Conservation (phyloP, 1,140 invertebrate genomes). For the Coenobita brevimanus region DNA sequence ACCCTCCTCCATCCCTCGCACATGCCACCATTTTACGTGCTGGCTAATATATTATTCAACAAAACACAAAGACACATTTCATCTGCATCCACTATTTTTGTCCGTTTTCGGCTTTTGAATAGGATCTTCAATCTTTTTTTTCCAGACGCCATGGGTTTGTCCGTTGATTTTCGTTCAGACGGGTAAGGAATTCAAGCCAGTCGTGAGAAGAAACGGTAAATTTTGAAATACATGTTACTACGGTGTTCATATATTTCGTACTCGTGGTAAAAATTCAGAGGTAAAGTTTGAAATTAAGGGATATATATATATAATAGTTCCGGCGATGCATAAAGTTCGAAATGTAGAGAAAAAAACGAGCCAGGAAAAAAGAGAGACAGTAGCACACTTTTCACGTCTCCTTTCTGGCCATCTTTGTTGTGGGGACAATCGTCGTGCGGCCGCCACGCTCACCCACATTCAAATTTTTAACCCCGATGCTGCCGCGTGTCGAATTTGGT, state of each 20-base stretch:
- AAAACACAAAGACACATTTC: slow-evolving; percentile 52
- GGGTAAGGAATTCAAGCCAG: too few relatives aligned
- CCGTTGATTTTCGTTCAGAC: background rate
- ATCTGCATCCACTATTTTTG: slow-evolving; percentile 35
- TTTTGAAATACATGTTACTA: too few relatives aligned
- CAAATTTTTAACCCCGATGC: slow-evolving; percentile 40
- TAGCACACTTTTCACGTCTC: slow-evolving; percentile 36
- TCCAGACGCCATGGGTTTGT: background rate
- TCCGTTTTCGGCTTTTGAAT: slow-evolving; percentile 21
- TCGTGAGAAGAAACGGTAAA: too few relatives aligned
- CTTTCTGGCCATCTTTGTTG: slow-evolving; percentile 36
- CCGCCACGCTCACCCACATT: slow-evolving; percentile 30
- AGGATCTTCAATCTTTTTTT: background rate
- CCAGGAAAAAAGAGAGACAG: background rate
- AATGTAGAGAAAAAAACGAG: background rate
- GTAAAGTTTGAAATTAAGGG: background rate
- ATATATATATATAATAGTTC: too few relatives aligned
- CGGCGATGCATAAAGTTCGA: background rate
- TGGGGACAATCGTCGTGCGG: slow-evolving; percentile 41
- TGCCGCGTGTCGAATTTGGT: background rate
- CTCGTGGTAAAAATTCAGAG: background rate
- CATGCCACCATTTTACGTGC: background rate
- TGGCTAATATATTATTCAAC: slow-evolving; percentile 40
- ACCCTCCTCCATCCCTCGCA: background rate
- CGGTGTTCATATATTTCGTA: background rate